These are phyloP conservation scores for Planococcus citri DNA, from an alignment of 1,140 invertebrate species.

Conservation along the genomic window DNA sequence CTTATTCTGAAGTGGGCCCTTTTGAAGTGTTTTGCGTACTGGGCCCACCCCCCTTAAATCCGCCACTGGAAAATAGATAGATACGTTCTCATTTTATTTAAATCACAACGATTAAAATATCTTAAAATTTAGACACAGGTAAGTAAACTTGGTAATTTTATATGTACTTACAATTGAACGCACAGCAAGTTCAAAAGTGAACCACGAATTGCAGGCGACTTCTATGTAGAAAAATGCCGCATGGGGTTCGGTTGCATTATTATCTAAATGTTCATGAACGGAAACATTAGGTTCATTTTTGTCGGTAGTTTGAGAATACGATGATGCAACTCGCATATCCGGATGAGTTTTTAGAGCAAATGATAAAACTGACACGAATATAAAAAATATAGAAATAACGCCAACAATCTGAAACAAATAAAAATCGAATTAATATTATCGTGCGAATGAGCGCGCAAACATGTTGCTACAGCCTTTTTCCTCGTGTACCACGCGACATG, in stretches of 20 bases:
- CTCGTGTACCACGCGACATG: no score
- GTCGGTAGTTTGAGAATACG: constrained; percentile 81
- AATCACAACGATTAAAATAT: no score
- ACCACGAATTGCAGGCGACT: constrained; percentile 99
- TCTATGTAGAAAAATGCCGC: constrained; percentile 98
- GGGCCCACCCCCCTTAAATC: no score
- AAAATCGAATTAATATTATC: constrained; percentile 28
- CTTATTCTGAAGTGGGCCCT: no score
- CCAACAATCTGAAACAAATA: constrained; percentile 73
- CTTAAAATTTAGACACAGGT: no score
- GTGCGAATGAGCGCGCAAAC: no score
- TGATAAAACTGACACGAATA: constrained; percentile 94
- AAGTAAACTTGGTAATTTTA: no score
- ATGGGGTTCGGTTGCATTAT: constrained; percentile 82
- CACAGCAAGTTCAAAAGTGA: constrained; percentile 92
- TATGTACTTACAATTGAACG: constrained; percentile 63
- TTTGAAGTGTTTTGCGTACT: no score
- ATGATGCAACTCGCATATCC: constrained; percentile 83
- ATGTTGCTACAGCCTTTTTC: no score
- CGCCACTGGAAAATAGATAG: no score
- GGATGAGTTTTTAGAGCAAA: constrained; percentile 99
- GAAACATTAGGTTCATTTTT: constrained; percentile 60
- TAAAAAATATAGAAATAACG: constrained; percentile 93
- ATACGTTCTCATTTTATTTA: no score
- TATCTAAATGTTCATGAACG: neutral